phyloP scores from a whole-genome alignment of 2,797 vertebrate genomes.

The Yasuhikotakia modesta region DNA sequence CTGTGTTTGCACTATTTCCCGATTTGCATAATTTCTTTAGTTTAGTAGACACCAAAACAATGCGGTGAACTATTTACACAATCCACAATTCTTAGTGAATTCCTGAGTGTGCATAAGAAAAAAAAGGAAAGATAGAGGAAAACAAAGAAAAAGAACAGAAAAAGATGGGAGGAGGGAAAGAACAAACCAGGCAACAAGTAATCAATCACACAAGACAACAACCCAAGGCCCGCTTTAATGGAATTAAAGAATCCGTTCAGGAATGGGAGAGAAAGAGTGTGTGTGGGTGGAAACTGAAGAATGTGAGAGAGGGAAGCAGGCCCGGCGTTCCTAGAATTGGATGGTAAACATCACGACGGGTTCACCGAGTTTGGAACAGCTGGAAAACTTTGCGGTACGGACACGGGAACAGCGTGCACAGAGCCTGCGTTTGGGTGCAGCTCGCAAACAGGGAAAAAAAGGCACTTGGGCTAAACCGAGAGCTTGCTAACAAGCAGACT shows the following conservation, averaged over 20 bases:
- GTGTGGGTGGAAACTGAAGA: constrained; percentile 74
- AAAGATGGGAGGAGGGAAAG: constrained; percentile 45
- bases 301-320: constrained; percentile 72
- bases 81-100: constrained; percentile 47
- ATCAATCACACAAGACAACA: constrained; percentile 73
- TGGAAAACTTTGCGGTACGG: constrained; percentile 76
- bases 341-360: constrained; percentile 78
- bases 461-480: background rate
- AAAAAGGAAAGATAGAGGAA: background rate
- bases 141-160: background rate
- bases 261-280: constrained; percentile 39
- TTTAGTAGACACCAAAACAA: background rate
- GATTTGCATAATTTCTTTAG: background rate
- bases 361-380: constrained; percentile 81
- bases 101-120: background rate
- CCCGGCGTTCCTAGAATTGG: constrained; percentile 74
- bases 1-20: too few species aligned
- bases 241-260: constrained; percentile 68
- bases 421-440: constrained; percentile 27
- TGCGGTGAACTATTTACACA: background rate
- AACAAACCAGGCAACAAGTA: constrained; percentile 61
- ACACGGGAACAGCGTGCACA: constrained; percentile 57
- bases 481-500: constrained; percentile 12
- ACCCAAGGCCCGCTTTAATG: constrained; percentile 72
- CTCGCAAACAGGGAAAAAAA: constrained; percentile 30